Evolutionary conservation across 2,113 vertebrate genomes (phyloP), one percentile per base, ranked within the genome.

Genomic region (Polyodon spathula): DNA sequence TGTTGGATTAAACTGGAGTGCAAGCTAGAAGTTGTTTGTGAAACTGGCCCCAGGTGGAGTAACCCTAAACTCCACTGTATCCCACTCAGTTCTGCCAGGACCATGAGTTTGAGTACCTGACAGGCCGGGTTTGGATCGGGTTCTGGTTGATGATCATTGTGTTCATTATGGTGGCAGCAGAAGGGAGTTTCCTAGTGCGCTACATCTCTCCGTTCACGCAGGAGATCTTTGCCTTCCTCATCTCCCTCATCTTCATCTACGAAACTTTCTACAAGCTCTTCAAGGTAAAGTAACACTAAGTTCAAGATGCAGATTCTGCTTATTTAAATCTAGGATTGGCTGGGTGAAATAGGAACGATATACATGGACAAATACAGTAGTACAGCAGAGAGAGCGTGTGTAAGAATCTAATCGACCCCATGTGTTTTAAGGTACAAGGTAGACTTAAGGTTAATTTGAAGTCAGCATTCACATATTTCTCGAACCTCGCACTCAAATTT

Each of bases 151-250:
- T 97, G 71, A 76, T 94, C 73, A 95, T 97, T 4, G 93, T 98
- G 54, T 75, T 99, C 61, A 85, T 93, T 66, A 89, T 96, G 0
- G 93, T 99, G 76, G 95, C 94, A 4, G 91, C 91, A 0, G 96
- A 98, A 64, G 96, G 96, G 50, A 99, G 95, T 75, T 97, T 98
- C 75, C 83, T 99, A 5, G 95, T 99, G 52, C 94, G 95, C 68
- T 98, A 94, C 71, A 97, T 99, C 83, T 94, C 95, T 0, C 94
- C 92, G 0, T 99, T 99, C 70, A 99, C 96, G 53, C 96, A 99
- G 83, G 96, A 99, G 84, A 97, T 99, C 67, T 99, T 99, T 4
- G 94, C 96, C 63, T 97, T 98, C 71, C 93, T 99, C 60, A 99
- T 99, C 72, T 98, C 96, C 4, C 89, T 98, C 69, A 99, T 99